Evolutionary conservation across 2,113 vertebrate genomes (phyloP), one percentile per base, ranked within the genome.

Genomic region (Pedionomus torquatus): DNA sequence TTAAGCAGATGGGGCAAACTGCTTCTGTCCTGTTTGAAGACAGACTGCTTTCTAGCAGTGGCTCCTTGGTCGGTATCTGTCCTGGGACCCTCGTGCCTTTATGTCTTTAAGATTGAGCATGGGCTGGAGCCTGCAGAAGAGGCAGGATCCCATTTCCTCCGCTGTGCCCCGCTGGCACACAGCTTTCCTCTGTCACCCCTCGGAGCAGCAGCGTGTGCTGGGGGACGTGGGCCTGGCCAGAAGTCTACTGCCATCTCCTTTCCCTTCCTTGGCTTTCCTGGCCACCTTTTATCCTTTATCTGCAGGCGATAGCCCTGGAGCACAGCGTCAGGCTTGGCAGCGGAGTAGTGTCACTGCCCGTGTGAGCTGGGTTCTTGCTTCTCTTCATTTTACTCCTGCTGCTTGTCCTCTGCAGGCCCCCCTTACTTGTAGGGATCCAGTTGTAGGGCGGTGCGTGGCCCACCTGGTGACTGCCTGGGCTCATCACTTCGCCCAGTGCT

Each of bases 251-350:
- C 13, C 3, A 55, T 57, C 24, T 71, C n/a, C 25, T 30, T 19
- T 83, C 51, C 41, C 33, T 55, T 35, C 44, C 35, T 52, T 18
- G 60, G 39, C 57, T 54, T 44, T 33, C 5, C 55, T 68, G 66
- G 17, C 0, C 0, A 14, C 52, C 63, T 79, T 61, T 65, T 33
- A 25, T 10, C 16, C 76, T 76, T 18, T 4, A 13, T 7, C 44
- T 78, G 60, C 44, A 44, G 20, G 51, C 0, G 2, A 5, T 11
- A 28, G 39, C 44, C 54, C 69, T 43, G 43, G 8, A 61, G 37
- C 6, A 0, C 61, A 13, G 48, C 1, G 1, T 44, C 8, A 7
- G 57, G 13, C 30, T 51, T 9, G 5, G 41, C 39, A 43, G 18
- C 25, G 5, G n/a, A 7, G 17, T 17, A 20, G 30, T 13, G 14